Evolutionary conservation across 2,888 invertebrate genomes (phyloP).

Genomic region (Eumacrocentrus americanus): DNA sequence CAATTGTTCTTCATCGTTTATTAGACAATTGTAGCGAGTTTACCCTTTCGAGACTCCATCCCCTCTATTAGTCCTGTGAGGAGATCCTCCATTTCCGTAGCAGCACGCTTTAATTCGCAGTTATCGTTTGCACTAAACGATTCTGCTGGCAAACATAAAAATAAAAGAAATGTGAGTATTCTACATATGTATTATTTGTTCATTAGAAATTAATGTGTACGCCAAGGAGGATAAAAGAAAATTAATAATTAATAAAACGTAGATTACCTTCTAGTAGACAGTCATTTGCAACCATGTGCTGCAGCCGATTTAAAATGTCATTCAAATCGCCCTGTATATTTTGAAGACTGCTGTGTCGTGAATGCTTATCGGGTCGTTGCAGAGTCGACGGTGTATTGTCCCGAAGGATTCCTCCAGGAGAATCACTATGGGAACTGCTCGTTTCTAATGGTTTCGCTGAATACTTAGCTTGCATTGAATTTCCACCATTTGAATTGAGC

Average conservation of each 20-base stretch:
- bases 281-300: conserved; percentile 74
- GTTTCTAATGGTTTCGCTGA: conserved; percentile 20
- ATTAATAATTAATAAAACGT: not conserved
- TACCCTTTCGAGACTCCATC: conserved; percentile 64
- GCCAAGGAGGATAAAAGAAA: too few species aligned
- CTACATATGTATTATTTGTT: too few species aligned
- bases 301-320: conserved; percentile 72
- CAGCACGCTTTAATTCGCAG: conserved; percentile 71
- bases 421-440: conserved; percentile 38
- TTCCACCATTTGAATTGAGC: conserved; percentile 45
- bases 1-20: conserved; percentile 4
- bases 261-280: conserved; percentile 69
- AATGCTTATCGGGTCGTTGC: conserved; percentile 56
- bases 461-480: conserved; percentile 39
- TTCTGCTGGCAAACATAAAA: conserved; percentile 43
- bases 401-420: conserved; percentile 47
- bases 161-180: not conserved
- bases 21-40: conserved; percentile 55
- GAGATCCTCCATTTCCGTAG: conserved; percentile 74
- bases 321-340: conserved; percentile 71
- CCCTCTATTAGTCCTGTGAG: conserved; percentile 72
- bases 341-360: conserved; percentile 58
- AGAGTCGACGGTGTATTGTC: conserved; percentile 56
- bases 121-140: conserved; percentile 64
- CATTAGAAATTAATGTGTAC: too few species aligned